Evolutionary conservation across 2,888 invertebrate species (phyloP).

Genomic region (Noctua comes): DNA sequence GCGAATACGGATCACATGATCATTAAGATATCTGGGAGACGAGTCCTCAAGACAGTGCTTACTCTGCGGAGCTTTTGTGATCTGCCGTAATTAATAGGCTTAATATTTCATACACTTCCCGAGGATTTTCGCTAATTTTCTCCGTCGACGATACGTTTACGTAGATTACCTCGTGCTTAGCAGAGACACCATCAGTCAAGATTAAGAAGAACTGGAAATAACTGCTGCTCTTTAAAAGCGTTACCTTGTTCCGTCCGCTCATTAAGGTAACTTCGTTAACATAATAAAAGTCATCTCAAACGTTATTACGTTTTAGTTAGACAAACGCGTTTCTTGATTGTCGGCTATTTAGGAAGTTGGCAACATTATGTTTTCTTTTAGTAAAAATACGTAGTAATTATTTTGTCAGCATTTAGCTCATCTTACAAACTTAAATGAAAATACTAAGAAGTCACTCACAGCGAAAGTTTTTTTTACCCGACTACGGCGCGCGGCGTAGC

Average conservation of each 20-base stretch:
- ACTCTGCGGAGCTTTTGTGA: slow-evolving; percentile 80
- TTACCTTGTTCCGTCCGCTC: slow-evolving; percentile 72
- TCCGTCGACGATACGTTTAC: slow-evolving; percentile 64
- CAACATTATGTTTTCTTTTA: background rate
- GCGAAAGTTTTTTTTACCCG: background rate
- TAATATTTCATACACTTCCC: slow-evolving; percentile 84
- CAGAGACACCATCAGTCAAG: slow-evolving; percentile 76
- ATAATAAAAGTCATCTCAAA: slow-evolving; percentile 73
- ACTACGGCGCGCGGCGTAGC: too few species aligned
- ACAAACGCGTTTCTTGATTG: slow-evolving; percentile 62
- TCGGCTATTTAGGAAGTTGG: slow-evolving; percentile 31
- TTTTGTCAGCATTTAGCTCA: background rate
- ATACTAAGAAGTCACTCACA: background rate
- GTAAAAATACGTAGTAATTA: background rate
- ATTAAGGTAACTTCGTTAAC: slow-evolving; percentile 75
- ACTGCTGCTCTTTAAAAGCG: slow-evolving; percentile 74
- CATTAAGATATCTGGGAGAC: slow-evolving; percentile 79
- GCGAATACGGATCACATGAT: slow-evolving; percentile 80
- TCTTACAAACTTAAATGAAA: background rate
- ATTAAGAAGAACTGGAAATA: slow-evolving; percentile 76
- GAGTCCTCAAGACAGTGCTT: slow-evolving; percentile 77
- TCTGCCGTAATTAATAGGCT: slow-evolving; percentile 84
- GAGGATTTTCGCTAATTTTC: slow-evolving; percentile 84
- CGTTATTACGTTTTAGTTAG: slow-evolving; percentile 61
- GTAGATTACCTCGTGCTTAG: slow-evolving; percentile 75